Evolutionary conservation across 1,140 invertebrate genomes (phyloP), one percentile per base, ranked within the genome.

Genomic region (Lysiphlebus fabarum): DNA sequence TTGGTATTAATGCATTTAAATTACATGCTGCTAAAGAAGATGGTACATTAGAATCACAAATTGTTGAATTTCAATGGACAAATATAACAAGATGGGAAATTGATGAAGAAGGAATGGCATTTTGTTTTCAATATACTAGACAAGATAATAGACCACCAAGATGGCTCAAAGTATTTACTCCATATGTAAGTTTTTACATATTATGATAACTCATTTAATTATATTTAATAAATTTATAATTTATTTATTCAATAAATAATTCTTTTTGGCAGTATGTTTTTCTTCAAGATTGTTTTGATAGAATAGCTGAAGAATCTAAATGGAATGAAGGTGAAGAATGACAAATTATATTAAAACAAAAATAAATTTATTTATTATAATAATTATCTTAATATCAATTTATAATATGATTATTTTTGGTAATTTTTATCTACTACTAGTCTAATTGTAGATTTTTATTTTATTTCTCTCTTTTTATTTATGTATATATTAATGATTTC

Each of bases 261-360:
- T n/a, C n/a, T 43, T 51, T 11, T 3, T 17, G 56, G 17, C 82
- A 96, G 93, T 95, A 92, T 75, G 86, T 91, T 70, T 96, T 91
- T 82, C 86, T 97, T 71, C 88, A 89, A 76, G 94, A 96, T 74
- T 96, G 94, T 78, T 95, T 97, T 80, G 92, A 96, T 76, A 84
- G 91, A 82, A 91, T 98, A 83, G 87, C 91, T 68, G 91, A 96
- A 75, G 94, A 98, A 74, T 84, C 85, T 59, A 90, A 88, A 72
- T 91, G 89, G 88, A 82, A 85, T 44, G 88, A 90, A 70, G 85
- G 86, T 44, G 87, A 88, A 12, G 89, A 91, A 80, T 90, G 82
- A 83, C 73, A 53, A 6, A 53, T n/a, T 11, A 7, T 6, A 7
- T 40, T 12, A 45, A 11, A 38, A 37, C 9, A 48, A 11, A 53